Percentiles rank a stretch among this genome's conserved stretches.
Evolutionary conservation across 2,888 invertebrate species (phyloP).

Genomic region (Drosophila anomalata): DNA sequence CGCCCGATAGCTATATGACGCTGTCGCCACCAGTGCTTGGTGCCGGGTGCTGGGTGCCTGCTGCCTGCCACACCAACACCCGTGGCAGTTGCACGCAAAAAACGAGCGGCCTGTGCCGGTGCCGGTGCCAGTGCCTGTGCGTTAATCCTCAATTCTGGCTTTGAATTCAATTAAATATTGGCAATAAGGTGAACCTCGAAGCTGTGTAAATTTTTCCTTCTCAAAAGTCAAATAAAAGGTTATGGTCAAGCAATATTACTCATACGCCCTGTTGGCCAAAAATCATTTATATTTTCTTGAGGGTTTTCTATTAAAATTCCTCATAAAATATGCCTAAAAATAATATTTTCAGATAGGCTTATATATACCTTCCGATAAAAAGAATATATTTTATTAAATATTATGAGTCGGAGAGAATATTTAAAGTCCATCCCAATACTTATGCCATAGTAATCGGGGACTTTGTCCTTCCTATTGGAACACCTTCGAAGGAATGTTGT

Average conservation of each 20-base stretch:
- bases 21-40: conserved; percentile 32
- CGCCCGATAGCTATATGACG: conserved; percentile 56
- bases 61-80: conserved; percentile 3
- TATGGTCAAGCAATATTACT: background rate
- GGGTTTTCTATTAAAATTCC: background rate
- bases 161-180: conserved; percentile 22
- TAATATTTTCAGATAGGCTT: too few relatives aligned
- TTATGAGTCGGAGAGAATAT: too few relatives aligned
- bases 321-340: too few relatives aligned
- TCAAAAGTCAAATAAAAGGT: background rate
- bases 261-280: conserved; percentile 21
- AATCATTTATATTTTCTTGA: background rate
- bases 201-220: background rate
- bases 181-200: conserved; percentile 21
- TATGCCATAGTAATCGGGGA: background rate
- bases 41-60: background rate
- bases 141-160: conserved; percentile 24
- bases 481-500: conserved; percentile 5
- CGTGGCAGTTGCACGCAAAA: conserved; percentile 41
- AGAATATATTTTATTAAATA: too few relatives aligned
- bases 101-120: conserved; percentile 18
- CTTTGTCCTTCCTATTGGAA: conserved; percentile 35
- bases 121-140: conserved; percentile 13
- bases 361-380: too few relatives aligned
- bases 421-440: conserved; percentile 19